Conservation (phyloP, 1,140 invertebrate species). For the Scaptomyza montana region DNA sequence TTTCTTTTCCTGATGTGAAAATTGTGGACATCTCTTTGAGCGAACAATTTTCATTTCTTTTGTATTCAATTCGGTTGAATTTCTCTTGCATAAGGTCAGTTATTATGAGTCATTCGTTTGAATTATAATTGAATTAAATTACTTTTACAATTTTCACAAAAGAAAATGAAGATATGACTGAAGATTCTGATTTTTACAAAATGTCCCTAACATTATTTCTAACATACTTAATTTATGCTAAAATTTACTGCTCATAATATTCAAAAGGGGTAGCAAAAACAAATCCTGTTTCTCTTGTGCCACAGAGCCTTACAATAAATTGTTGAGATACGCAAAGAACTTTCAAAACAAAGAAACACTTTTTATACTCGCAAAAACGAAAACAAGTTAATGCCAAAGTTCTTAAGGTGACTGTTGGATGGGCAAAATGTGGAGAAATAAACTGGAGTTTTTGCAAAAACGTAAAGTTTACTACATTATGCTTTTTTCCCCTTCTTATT, state of each 20-base stretch:
- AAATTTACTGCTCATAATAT: not conserved
- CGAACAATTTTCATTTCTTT: constrained; percentile 34
- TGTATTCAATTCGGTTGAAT: constrained; percentile 9
- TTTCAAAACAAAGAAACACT: constrained; percentile 22
- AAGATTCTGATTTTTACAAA: not conserved
- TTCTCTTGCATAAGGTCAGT: constrained; percentile 21
- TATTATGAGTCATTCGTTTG: constrained; percentile 32
- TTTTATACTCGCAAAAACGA: constrained; percentile 7
- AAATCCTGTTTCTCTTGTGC: constrained; percentile 8
- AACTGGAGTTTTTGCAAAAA: constrained; percentile 41
- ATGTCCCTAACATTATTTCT: too few relatives aligned
- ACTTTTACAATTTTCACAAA: constrained; percentile 3
- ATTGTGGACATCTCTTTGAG: constrained; percentile 31
- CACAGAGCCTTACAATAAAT: constrained; percentile 18
- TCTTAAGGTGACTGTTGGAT: constrained; percentile 24
- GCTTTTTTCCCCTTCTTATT: constrained; percentile 43
- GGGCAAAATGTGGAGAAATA: constrained; percentile 17
- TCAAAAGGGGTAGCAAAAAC: constrained; percentile 9
- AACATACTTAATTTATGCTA: constrained; percentile 8
- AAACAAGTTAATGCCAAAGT: constrained; percentile 36
- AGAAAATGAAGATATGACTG: not conserved
- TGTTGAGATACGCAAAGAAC: constrained; percentile 33
- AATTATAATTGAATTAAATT: constrained; percentile 27
- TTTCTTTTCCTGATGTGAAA: constrained; percentile 22
- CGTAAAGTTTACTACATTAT: constrained; percentile 51